Percentiles rank a stretch among this genome's conserved stretches.
Conservation (phyloP, 2,113 vertebrate genomes). For the Rhinolophus ferrumequinum region DNA sequence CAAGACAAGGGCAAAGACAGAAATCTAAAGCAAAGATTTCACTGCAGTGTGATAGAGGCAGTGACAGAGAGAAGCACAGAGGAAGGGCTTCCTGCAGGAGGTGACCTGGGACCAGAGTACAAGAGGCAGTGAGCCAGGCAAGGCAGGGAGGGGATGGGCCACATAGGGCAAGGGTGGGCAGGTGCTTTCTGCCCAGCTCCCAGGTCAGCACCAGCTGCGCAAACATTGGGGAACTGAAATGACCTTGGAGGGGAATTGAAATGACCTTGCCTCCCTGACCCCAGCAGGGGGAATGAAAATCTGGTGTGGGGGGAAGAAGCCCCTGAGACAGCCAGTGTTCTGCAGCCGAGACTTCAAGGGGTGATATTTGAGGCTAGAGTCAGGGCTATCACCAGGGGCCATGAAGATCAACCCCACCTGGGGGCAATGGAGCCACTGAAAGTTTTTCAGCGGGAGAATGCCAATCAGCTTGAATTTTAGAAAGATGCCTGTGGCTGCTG, state of each 20-base stretch:
- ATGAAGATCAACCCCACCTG: accelerated
- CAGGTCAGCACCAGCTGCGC: background rate
- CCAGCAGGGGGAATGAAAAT: background rate
- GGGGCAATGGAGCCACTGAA: background rate
- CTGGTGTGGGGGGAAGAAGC: no score
- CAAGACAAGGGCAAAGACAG: background rate
- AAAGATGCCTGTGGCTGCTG: background rate
- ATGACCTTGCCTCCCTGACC: background rate
- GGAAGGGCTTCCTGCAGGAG: background rate
- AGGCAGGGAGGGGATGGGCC: background rate
- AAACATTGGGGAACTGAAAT: background rate
- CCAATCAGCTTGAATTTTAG: background rate
- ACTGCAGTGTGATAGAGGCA: background rate
- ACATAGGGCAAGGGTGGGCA: background rate
- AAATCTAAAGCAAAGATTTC: background rate
- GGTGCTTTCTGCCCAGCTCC: background rate
- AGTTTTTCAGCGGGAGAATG: background rate
- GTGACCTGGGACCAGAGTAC: background rate
- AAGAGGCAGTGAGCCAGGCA: background rate
- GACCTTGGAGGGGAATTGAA: background rate
- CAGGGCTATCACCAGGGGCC: background rate
- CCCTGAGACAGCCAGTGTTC: background rate
- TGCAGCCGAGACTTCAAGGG: background rate
- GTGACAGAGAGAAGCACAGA: background rate
- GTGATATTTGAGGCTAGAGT: background rate